Evolutionary conservation across 2,113 vertebrate species (phyloP).

Genomic region (Cervus canadensis): DNA sequence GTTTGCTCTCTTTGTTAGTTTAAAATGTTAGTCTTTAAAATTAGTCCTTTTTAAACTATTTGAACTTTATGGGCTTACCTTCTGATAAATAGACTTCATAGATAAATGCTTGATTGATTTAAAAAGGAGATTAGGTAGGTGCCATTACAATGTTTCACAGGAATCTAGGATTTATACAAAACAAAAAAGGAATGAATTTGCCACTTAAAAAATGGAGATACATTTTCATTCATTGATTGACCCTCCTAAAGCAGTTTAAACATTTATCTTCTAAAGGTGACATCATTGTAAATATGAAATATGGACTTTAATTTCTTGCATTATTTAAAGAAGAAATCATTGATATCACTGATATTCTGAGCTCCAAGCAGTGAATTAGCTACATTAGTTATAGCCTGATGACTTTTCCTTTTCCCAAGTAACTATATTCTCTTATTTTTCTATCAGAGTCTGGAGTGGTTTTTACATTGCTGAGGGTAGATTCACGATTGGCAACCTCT

Average conservation of each 20-base stretch:
- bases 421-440: not conserved
- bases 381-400: not conserved
- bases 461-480: not conserved
- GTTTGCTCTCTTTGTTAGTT: not conserved
- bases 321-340: not conserved
- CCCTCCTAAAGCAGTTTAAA: not conserved
- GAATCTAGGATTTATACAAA: not conserved
- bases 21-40: not conserved
- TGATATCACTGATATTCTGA: not conserved
- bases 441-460: not conserved
- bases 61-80: not conserved
- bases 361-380: not conserved
- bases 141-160: not conserved
- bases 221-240: not conserved
- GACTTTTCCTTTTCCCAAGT: not conserved
- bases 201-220: not conserved
- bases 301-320: not conserved
- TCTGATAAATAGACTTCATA: not conserved
- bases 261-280: not conserved
- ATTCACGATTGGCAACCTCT: not conserved
- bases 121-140: not conserved
- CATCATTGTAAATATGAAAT: not conserved
- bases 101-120: not conserved
- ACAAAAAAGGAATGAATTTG: not conserved
- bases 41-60: not conserved